Evolutionary conservation across 2,888 invertebrate genomes (phyloP).

Genomic region (Stenodera caucasica): DNA sequence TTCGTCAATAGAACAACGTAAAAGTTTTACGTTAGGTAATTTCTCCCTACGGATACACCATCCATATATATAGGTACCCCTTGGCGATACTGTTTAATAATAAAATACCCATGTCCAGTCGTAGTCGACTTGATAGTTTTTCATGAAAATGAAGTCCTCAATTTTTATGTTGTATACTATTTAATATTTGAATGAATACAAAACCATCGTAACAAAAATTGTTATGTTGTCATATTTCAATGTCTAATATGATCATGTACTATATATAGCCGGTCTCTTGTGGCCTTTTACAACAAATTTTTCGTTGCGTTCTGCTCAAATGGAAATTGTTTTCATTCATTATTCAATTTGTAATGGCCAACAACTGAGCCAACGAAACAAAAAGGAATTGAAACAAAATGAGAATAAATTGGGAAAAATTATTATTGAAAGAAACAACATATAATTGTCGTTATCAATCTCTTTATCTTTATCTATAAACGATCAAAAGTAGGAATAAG

Average conservation of each 20-base stretch:
- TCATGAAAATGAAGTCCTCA: conserved; percentile 51
- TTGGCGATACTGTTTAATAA: conserved; percentile 45
- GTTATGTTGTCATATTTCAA: conserved; percentile 30
- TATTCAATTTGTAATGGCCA: conserved; percentile 18
- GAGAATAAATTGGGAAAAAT: too few species aligned
- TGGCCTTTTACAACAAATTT: neutral
- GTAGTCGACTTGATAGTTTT: conserved; percentile 45
- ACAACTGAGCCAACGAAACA: too few species aligned
- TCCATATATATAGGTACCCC: too few species aligned
- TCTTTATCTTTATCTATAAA: too few species aligned
- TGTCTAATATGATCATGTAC: conserved; percentile 25
- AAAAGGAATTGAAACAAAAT: neutral
- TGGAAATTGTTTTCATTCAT: conserved; percentile 10
- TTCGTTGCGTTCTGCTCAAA: neutral
- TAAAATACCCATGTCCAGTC: conserved; percentile 46
- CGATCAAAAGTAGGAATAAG: too few species aligned
- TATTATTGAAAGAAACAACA: too few species aligned
- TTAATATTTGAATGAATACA: conserved; percentile 34
- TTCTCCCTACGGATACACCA: conserved; percentile 46
- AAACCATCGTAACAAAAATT: conserved; percentile 21
- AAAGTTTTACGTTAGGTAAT: conserved; percentile 53
- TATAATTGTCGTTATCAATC: too few species aligned
- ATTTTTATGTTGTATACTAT: conserved; percentile 45
- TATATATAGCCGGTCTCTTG: neutral
- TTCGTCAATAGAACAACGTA: conserved; percentile 43